Evolutionary conservation across 1,140 invertebrate species (phyloP).

Genomic region (Lasaia peninsularis): DNA sequence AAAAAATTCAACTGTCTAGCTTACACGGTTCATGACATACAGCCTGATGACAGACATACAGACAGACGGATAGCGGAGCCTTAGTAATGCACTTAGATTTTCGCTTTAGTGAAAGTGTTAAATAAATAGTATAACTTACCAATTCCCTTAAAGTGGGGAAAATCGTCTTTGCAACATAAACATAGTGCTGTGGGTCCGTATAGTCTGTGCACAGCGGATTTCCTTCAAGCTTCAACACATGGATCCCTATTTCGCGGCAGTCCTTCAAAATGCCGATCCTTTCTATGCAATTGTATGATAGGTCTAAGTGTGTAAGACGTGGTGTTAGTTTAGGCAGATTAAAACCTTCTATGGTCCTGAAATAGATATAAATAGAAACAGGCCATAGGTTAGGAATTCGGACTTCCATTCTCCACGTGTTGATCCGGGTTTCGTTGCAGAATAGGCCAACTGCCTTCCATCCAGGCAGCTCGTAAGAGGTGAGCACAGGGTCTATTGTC

Average conservation of each 20-base stretch:
- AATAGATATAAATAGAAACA: slow-evolving; percentile 11
- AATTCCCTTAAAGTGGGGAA: slow-evolving; percentile 57
- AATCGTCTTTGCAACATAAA: slow-evolving; percentile 55
- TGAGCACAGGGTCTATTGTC: too few relatives aligned
- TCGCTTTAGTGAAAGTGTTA: too few relatives aligned
- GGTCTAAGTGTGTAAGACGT: slow-evolving; percentile 34
- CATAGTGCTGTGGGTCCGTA: slow-evolving; percentile 57
- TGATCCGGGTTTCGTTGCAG: too few relatives aligned
- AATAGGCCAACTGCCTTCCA: too few relatives aligned
- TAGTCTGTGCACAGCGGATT: slow-evolving; percentile 74
- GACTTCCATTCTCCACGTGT: too few relatives aligned
- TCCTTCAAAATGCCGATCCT: slow-evolving; percentile 29
- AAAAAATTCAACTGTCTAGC: too few relatives aligned
- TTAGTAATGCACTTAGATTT: too few relatives aligned
- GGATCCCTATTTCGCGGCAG: slow-evolving; percentile 31
- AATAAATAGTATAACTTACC: slow-evolving; percentile 50
- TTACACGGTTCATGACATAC: too few relatives aligned
- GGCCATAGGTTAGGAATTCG: too few relatives aligned
- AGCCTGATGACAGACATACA: too few relatives aligned
- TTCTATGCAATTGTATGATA: slow-evolving; percentile 46
- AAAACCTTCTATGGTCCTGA: slow-evolving; percentile 45
- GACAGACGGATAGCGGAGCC: too few relatives aligned
- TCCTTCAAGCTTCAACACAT: slow-evolving; percentile 59
- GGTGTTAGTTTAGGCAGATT: slow-evolving; percentile 35
- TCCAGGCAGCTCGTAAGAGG: too few relatives aligned